Conservation (phyloP, 1,140 invertebrate genomes). For the Drosophila ogumai region DNA sequence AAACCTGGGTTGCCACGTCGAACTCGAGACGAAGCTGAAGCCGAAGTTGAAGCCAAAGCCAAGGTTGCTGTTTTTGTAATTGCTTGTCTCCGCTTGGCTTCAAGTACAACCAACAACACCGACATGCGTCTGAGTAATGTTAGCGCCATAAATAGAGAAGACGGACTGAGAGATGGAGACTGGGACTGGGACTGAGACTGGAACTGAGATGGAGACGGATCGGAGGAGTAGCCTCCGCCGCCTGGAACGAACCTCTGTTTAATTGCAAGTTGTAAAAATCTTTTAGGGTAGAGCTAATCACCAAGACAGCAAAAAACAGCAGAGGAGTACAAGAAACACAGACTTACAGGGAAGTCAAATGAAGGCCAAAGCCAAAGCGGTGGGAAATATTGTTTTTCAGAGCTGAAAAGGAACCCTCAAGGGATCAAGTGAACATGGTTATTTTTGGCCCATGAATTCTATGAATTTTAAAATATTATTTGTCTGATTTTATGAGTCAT, state of each 20-base stretch:
- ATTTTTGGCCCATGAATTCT: neutral
- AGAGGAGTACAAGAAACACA: neutral
- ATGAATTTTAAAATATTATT: neutral
- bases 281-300: constrained; percentile 53
- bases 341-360: constrained; percentile 25
- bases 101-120: constrained; percentile 47
- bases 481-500: neutral
- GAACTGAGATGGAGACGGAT: neutral
- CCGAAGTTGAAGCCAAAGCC: constrained; percentile 40
- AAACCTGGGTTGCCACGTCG: constrained; percentile 3
- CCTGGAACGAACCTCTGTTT: constrained; percentile 36
- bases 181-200: neutral
- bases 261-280: constrained; percentile 65
- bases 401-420: neutral
- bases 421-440: neutral
- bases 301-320: constrained; percentile 16
- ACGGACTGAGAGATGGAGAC: constrained; percentile 15
- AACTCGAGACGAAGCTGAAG: constrained; percentile 1
- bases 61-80: constrained; percentile 55
- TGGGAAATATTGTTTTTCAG: neutral
- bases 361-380: constrained; percentile 20
- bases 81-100: constrained; percentile 49
- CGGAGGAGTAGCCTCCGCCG: neutral
- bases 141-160: constrained; percentile 59
- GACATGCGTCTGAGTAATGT: constrained; percentile 54